These are phyloP conservation scores for Herminia tarsipennalis DNA, from an alignment of 2,888 invertebrate species.

Conservation along the genomic window DNA sequence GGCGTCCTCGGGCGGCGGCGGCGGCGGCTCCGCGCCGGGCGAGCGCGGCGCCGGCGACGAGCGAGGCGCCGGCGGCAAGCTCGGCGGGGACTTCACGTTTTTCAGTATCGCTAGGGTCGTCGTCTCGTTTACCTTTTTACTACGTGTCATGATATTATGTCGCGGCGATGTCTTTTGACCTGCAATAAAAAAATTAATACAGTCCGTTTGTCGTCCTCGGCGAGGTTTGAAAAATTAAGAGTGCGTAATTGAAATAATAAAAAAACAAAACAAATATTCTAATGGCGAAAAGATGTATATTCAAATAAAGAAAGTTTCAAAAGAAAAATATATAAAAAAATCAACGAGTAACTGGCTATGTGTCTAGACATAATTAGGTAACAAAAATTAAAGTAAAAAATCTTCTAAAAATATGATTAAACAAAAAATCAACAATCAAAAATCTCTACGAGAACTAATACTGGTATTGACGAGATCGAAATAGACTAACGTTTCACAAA, in stretches of 20 bases:
- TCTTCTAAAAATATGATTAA: conserved; percentile 16
- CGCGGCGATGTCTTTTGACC: conserved; percentile 62
- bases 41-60: background rate
- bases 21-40: background rate
- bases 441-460: conserved; percentile 12
- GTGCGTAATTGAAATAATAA: conserved; percentile 26
- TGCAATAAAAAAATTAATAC: conserved; percentile 73
- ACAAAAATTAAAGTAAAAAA: conserved; percentile 20
- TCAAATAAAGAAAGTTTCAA: conserved; percentile 45
- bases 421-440: conserved; percentile 18
- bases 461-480: conserved; percentile 36
- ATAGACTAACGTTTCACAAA: conserved; percentile 17
- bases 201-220: conserved; percentile 54
- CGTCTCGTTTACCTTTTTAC: conserved; percentile 68
- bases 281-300: conserved; percentile 50
- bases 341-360: conserved; percentile 30
- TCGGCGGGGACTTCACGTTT: conserved; percentile 60
- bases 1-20: conserved; percentile 38
- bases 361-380: conserved; percentile 18
- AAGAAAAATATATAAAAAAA: conserved; percentile 22
- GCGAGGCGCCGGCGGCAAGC: conserved; percentile 1
- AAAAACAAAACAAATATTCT: conserved; percentile 38
- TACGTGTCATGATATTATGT: conserved; percentile 73
- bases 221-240: conserved; percentile 8
- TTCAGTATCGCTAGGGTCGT: conserved; percentile 74